phyloP scores from a whole-genome alignment of 2,797 vertebrate species.

The Hylomyscus alleni region DNA sequence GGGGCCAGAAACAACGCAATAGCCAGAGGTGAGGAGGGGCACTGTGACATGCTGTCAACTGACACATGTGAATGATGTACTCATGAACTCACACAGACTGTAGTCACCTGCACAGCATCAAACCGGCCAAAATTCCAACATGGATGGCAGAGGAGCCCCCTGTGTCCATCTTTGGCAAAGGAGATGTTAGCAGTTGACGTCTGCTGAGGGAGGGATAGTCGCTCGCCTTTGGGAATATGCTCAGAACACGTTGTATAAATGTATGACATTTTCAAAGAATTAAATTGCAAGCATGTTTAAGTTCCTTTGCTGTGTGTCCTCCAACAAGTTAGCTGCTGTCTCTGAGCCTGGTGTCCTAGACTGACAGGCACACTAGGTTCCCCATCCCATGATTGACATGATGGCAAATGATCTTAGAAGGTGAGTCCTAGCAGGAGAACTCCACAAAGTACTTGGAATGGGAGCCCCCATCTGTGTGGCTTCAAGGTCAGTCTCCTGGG shows the following conservation, averaged over 20 bases:
- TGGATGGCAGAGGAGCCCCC: neutral
- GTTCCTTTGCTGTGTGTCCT: slow-evolving; percentile 13
- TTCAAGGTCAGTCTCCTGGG: too few relatives aligned
- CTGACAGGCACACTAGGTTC: too few relatives aligned
- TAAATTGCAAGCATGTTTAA: neutral
- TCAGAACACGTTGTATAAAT: neutral
- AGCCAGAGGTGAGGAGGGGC: neutral
- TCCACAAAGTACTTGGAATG: neutral
- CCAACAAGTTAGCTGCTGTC: neutral
- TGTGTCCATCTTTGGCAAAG: neutral
- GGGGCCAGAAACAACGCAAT: neutral
- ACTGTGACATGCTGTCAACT: neutral
- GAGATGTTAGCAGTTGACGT: neutral
- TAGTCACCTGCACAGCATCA: neutral
- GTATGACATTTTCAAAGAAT: neutral
- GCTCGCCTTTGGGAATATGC: too few relatives aligned
- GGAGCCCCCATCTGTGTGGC: neutral
- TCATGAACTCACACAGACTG: too few relatives aligned
- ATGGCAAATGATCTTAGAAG: fast-evolving
- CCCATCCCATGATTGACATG: neutral
- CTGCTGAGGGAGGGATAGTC: neutral
- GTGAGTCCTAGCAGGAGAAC: neutral
- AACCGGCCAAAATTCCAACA: neutral
- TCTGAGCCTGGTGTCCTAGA: neutral
- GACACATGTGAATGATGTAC: too few relatives aligned